phyloP scores from a whole-genome alignment of 2,113 vertebrate species.

The Seriola rivoliana region DNA sequence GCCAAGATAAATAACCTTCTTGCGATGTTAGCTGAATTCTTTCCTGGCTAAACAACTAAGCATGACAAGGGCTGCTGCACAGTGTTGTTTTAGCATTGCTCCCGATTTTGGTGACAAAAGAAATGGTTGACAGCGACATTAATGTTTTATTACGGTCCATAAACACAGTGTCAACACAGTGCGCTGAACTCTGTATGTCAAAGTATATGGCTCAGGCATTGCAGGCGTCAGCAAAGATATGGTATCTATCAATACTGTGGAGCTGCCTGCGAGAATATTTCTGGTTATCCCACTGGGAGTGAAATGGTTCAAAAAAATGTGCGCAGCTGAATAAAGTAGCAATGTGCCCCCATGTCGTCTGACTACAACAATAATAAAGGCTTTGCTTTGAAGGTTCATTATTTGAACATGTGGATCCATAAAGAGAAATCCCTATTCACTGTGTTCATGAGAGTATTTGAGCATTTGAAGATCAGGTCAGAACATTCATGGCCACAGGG shows the following conservation, averaged over 20 bases:
- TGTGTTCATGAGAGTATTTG: neutral
- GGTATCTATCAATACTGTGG: conserved; percentile 37
- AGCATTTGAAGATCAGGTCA: neutral
- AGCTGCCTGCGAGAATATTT: conserved; percentile 29
- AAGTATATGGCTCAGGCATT: conserved; percentile 44
- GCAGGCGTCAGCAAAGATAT: conserved; percentile 48
- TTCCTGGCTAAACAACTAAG: conserved; percentile 76
- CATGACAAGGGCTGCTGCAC: conserved; percentile 65
- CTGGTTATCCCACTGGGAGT: neutral
- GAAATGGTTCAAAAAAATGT: conserved; percentile 6
- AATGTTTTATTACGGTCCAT: conserved; percentile 66
- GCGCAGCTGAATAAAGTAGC: neutral
- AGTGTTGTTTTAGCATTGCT: conserved; percentile 49
- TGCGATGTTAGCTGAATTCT: conserved; percentile 73
- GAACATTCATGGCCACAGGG: neutral
- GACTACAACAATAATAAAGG: neutral
- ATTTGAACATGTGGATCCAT: too few relatives aligned
- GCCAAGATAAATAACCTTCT: conserved; percentile 85
- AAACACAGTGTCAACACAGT: conserved; percentile 64
- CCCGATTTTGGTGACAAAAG: conserved; percentile 56
- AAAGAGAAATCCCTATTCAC: neutral
- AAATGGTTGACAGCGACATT: conserved; percentile 57
- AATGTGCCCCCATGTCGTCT: neutral
- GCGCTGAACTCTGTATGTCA: conserved; percentile 58
- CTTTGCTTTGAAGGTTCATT: too few relatives aligned